Evolutionary conservation across 2,888 invertebrate species (phyloP).

Genomic region (Drosophila vallismaia): DNA sequence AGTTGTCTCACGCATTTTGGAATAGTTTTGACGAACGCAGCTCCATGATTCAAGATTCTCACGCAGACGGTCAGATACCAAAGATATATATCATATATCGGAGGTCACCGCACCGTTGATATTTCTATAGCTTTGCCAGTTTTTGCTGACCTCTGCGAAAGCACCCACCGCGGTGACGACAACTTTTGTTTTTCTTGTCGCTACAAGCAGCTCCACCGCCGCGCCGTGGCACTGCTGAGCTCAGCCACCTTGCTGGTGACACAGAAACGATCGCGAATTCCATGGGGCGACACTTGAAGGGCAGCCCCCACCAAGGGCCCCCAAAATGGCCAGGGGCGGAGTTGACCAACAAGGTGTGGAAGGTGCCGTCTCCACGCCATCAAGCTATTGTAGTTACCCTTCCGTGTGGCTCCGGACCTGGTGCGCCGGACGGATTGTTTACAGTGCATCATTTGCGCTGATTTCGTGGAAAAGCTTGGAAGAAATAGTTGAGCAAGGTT

Average conservation of each 20-base stretch:
- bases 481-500: constrained; percentile 64
- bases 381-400: not conserved
- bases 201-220: constrained; percentile 21
- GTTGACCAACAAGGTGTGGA: not conserved
- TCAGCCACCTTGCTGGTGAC: constrained; percentile 28
- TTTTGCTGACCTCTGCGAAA: constrained; percentile 40
- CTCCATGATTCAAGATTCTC: not conserved
- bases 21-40: not conserved
- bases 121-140: not conserved
- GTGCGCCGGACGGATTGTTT: constrained; percentile 32
- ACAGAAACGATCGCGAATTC: constrained; percentile 29
- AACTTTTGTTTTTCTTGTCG: constrained; percentile 33
- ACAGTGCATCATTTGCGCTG: constrained; percentile 67
- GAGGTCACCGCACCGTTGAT: constrained; percentile 29
- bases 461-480: constrained; percentile 41
- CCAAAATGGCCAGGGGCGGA: constrained; percentile 11
- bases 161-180: constrained; percentile 24
- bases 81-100: constrained; percentile 7
- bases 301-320: constrained; percentile 28
- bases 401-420: constrained; percentile 23
- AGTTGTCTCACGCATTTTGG: constrained; percentile 1
- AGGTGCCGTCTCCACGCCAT: not conserved
- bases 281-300: constrained; percentile 22
- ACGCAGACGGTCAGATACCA: not conserved
- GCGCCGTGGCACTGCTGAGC: constrained; percentile 14